These are phyloP conservation scores for Phoxinus phoxinus DNA, from an alignment of 2,113 vertebrate genomes.

Conservation along the genomic window DNA sequence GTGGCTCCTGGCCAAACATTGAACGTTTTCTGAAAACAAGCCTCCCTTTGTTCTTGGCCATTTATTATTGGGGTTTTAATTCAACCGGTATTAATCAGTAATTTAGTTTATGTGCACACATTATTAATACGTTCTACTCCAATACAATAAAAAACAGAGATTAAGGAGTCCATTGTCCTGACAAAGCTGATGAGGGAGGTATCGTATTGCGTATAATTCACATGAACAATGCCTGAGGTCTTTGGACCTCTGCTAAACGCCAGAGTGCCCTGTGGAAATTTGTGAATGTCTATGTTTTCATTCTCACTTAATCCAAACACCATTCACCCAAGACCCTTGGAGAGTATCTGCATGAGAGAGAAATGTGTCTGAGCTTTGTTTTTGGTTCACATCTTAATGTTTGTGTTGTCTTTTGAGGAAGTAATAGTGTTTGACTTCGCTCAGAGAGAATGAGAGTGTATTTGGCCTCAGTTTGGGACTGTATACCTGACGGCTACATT, in stretches of 20 bases:
- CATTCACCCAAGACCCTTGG: background rate
- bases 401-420: slow-evolving; percentile 12
- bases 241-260: slow-evolving; percentile 6
- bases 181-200: slow-evolving; percentile 30
- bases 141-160: slow-evolving; percentile 14
- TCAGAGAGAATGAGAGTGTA: background rate
- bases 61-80: slow-evolving; percentile 56
- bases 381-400: background rate
- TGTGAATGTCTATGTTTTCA: slow-evolving; percentile 42
- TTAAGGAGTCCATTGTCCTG: slow-evolving; percentile 15
- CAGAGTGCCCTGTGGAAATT: slow-evolving; percentile 39
- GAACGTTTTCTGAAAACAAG: slow-evolving; percentile 59
- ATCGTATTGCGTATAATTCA: slow-evolving; percentile 36
- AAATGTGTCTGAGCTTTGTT: slow-evolving; percentile 22
- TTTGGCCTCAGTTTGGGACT: slow-evolving; percentile 6
- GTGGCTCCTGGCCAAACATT: slow-evolving; percentile 50
- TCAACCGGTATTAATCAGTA: slow-evolving; percentile 34
- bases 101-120: slow-evolving; percentile 33
- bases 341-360: slow-evolving; percentile 24
- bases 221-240: slow-evolving; percentile 36
- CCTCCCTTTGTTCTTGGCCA: slow-evolving; percentile 57
- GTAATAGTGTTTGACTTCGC: background rate
- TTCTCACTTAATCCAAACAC: slow-evolving; percentile 37
- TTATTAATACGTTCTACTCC: slow-evolving; percentile 28
- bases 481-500: slow-evolving; percentile 25